phyloP scores from a whole-genome alignment of 2,113 vertebrate genomes.

The Pogonocichla stellata region DNA sequence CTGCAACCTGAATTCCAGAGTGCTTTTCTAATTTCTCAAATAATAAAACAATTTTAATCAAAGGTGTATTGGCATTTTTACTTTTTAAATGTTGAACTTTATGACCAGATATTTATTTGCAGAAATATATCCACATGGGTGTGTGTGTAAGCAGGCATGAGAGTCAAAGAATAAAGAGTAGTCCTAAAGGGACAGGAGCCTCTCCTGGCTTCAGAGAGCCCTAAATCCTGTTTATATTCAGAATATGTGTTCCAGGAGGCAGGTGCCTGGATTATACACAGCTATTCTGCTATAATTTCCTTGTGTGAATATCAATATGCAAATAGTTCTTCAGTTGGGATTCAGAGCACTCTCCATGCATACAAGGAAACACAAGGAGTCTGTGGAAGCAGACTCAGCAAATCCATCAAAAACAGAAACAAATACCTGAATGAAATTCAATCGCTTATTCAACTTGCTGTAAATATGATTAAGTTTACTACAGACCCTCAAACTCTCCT shows the following conservation, averaged over 20 bases:
- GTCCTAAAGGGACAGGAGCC: not conserved
- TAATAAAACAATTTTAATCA: not conserved
- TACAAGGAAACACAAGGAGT: not conserved
- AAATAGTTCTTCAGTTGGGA: not conserved
- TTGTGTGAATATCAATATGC: not conserved
- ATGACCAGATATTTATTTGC: not conserved
- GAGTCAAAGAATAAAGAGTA: not conserved
- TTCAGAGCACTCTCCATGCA: not conserved
- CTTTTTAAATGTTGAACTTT: not conserved
- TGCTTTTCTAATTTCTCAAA: not conserved
- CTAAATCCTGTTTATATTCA: not conserved
- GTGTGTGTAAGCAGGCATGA: not conserved
- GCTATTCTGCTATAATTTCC: not conserved
- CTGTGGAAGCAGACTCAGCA: not conserved
- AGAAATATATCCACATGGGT: not conserved
- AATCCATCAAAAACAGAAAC: not conserved
- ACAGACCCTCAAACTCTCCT: not conserved
- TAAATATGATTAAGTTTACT: constrained; percentile 11
- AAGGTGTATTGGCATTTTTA: not conserved
- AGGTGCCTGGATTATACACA: not conserved
- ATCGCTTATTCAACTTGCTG: not conserved
- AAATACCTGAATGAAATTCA: not conserved
- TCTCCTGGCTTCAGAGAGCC: not conserved
- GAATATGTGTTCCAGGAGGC: not conserved
- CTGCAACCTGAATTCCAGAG: not conserved